Base-by-base conservation (phyloP, 92 coral and sea anemone species). In the Bergia puertoricense region DNA sequence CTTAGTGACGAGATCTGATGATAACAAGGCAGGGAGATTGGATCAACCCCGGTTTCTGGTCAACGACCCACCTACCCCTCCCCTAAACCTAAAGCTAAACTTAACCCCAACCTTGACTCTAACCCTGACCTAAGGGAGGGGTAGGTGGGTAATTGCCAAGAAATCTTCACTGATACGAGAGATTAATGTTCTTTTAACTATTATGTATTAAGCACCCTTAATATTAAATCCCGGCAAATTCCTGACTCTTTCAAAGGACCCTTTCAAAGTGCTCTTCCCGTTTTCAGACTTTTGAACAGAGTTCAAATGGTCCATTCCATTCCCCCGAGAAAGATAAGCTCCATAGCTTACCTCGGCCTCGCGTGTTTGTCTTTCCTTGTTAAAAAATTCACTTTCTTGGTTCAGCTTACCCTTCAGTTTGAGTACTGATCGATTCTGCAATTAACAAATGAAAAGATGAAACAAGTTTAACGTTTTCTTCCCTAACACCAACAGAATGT, bases 361-460 rank as follows among this genome's bases (percentile, higher is more conserved):
- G 43, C 93, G 89, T 56, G 86, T 92, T 75, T 90, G 80, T 77
- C 97, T 89, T 81, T 97, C 98, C 76, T 89, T 90, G 69, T 90
- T 92, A 43, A 90, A 83, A 81, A 90, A 88, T 42, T 95, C 98
- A 23, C 85, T 91, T 67, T 92, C 98, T 7, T 91, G 93, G 40
- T 89, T 91, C 30, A 93, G 88, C 76, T 93, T 94, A 39, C 92
- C 98, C 72, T 95, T 97, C 45, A 97, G 75, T 73, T 93, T 97
- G 22, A 86, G 90, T 14, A 97, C 90, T 23, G 90, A 89, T 36
- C 89, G 95, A 85, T 95, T 89, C 99, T 97, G 92, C 37, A 86
- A 40, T 48, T 44, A 74, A 11, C 30, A 66, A 56, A 56, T 77
- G 40, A 18, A 36, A 42, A 56, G 50, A 80, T 41, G 3, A 15